Evolutionary conservation across 2,797 vertebrate species (phyloP).

Genomic region (Xerus rutilus): DNA sequence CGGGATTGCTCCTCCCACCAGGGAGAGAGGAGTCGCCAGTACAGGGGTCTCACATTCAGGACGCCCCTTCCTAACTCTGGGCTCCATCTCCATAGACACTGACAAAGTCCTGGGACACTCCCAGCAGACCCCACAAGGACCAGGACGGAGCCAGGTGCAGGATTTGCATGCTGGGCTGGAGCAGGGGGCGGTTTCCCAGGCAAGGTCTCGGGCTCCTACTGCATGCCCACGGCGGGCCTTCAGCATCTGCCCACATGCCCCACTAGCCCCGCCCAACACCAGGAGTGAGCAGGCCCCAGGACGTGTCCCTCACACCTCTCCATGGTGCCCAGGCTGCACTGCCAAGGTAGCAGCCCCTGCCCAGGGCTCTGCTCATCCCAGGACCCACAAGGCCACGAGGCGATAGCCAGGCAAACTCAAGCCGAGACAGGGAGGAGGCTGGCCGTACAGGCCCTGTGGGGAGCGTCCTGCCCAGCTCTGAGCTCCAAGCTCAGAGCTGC

Average conservation of each 20-base stretch:
- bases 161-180: fast-evolving
- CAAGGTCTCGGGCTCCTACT: too few species aligned
- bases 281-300: fast-evolving
- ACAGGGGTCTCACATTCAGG: fast-evolving
- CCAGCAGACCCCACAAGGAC: not conserved
- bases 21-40: not conserved
- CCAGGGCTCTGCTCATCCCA: not conserved
- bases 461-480: not conserved
- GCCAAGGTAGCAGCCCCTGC: fast-evolving
- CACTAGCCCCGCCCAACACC: fast-evolving
- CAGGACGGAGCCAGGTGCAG: not conserved
- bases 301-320: too few species aligned
- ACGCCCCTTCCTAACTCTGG: not conserved
- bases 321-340: fast-evolving
- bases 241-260: fast-evolving
- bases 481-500: not conserved
- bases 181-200: fast-evolving
- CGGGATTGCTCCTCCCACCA: fast-evolving
- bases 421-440: not conserved
- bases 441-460: fast-evolving
- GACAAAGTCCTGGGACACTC: not conserved
- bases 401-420: fast-evolving
- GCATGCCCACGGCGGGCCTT: not conserved
- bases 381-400: fast-evolving
- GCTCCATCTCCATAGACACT: not conserved